A percentile compares a stretch with the other conserved stretches of the same genome.
Conservation (phyloP, 1,140 invertebrate species). For the Helicoverpa armigera region DNA sequence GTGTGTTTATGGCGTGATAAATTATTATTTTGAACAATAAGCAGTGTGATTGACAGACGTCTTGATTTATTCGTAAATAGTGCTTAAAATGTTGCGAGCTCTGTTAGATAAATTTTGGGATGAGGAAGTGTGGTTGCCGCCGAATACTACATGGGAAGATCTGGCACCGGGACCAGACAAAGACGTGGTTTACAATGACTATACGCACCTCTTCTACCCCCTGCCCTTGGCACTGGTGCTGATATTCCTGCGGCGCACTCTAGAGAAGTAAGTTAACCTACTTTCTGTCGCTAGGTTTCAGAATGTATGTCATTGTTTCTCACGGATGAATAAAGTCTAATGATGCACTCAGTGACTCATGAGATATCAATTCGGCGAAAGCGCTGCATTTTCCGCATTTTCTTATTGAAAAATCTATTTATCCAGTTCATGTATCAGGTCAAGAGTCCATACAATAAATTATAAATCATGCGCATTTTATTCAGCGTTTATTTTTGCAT, state of each 20-base stretch:
- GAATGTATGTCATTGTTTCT: constrained; percentile 47
- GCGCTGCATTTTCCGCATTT: neutral
- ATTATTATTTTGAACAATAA: constrained; percentile 55
- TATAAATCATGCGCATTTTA: neutral
- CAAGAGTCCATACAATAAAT: neutral
- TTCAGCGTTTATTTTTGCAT: neutral
- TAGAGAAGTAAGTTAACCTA: constrained; percentile 92
- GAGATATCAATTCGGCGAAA: constrained; percentile 13
- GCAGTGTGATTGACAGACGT: constrained; percentile 29
- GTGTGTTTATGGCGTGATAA: constrained; percentile 68
- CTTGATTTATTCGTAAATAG: constrained; percentile 51
- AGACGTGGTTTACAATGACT: constrained; percentile 92
- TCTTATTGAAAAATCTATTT: neutral
- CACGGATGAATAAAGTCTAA: constrained; percentile 51
- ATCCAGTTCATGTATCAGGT: neutral
- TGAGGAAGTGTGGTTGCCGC: constrained; percentile 94
- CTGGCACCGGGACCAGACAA: constrained; percentile 92
- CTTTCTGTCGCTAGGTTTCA: constrained; percentile 33
- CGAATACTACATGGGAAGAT: constrained; percentile 96
- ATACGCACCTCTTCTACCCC: constrained; percentile 94
- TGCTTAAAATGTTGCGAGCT: constrained; percentile 72
- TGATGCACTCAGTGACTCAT: constrained; percentile 45
- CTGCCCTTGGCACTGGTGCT: constrained; percentile 93
- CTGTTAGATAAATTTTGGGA: constrained; percentile 92
- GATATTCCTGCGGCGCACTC: constrained; percentile 90